Evolutionary conservation across 2,797 vertebrate species (phyloP).

Genomic region (Cirrhinus molitorella): DNA sequence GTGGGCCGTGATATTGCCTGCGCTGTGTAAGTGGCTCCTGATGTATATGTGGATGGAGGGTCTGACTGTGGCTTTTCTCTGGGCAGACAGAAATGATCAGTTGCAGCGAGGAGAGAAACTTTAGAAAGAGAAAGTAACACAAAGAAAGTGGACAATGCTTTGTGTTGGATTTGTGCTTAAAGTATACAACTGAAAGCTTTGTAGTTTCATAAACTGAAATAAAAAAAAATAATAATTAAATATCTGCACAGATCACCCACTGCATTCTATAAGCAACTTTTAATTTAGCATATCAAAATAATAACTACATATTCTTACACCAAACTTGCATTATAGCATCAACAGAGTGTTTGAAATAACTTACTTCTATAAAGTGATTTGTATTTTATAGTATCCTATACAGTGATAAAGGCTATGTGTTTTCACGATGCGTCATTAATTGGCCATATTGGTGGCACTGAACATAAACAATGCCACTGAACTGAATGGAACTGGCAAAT

Average conservation of each 20-base stretch:
- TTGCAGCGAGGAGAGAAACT: neutral
- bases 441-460: no score
- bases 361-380: no score
- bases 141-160: neutral
- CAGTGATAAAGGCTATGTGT: no score
- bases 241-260: neutral
- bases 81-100: constrained; percentile 25
- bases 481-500: no score
- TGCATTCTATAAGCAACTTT: neutral
- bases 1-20: constrained; percentile 57
- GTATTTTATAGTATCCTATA: no score
- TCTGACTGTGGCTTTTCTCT: constrained; percentile 1
- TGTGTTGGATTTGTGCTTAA: neutral
- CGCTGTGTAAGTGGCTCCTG: constrained; percentile 48
- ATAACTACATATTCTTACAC: no score
- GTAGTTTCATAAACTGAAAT: neutral
- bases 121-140: neutral
- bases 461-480: no score
- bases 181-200: no score
- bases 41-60: constrained; percentile 42
- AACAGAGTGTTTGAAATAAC: no score
- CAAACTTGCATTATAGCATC: no score
- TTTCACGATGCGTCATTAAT: no score
- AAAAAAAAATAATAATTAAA: neutral
- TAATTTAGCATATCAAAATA: no score